Evolutionary conservation across 2,888 invertebrate genomes (phyloP), one percentile per base, ranked within the genome.

Genomic region (Limnephilus lunatus): DNA sequence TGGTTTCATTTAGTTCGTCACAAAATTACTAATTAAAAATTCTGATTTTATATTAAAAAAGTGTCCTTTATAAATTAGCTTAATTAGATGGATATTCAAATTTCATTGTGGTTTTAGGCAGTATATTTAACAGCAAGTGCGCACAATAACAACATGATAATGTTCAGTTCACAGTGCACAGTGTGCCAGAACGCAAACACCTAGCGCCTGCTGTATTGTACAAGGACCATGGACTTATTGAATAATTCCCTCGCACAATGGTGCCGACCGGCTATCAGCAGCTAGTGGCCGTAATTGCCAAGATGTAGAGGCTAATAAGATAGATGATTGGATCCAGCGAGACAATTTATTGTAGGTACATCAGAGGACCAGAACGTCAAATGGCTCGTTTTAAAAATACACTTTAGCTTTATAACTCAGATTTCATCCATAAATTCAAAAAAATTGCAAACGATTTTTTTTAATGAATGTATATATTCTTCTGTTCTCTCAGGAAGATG

Each of bases 211-310:
- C 35, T 7, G 25, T 19, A 39, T 32, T 25, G 35, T 39, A 12
- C 32, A 32, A 5, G 83, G 83, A 35, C 35, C 32, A 32, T 7
- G 39, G 39, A 83, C 83, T 32, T 83, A 35, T 35, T 83, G 83
- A 83, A 83, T 83, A 83, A 32, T 83, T 31, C 14, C 31, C 83
- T 11, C 15, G 35, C 35, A 83, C 83, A 83, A 83, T 35, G 83
- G 83, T 5, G 32, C 83, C 19, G 19, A 25, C 7, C 68, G 25
- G 25, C 83, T 35, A 31, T 25, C 83, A 35, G 12, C 35, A 25
- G 35, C 15, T 5, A 35, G 83, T 19, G 83, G 25, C 32, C 32
- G 35, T 83, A 83, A 83, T 83, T 83, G 83, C 68, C 68, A 68
- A 68, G 68, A 25, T 19, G 7, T 19, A 68, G 68, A 68, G 19